These are phyloP conservation scores for Cyclophora albipunctata DNA, from an alignment of 2,888 invertebrate species.

Conservation along the genomic window DNA sequence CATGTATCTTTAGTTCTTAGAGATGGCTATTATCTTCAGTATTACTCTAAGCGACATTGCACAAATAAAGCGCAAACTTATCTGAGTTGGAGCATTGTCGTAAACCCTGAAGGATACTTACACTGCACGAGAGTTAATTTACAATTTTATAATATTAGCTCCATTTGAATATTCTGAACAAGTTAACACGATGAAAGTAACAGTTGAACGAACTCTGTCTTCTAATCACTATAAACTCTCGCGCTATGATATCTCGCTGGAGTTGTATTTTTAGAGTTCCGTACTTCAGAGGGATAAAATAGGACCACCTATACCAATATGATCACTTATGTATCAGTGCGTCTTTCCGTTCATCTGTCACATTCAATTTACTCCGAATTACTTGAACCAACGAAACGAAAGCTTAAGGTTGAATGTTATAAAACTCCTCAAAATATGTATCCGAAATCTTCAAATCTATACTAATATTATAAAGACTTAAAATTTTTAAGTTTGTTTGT, in stretches of 20 bases:
- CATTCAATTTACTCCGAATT: too few relatives aligned
- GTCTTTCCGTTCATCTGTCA: too few relatives aligned
- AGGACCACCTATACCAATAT: too few relatives aligned
- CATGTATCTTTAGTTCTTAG: slow-evolving; percentile 35
- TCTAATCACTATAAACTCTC: slow-evolving; percentile 15
- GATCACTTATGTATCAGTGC: too few relatives aligned
- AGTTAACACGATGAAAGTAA: background rate
- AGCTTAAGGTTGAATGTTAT: too few relatives aligned
- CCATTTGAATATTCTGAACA: slow-evolving; percentile 14
- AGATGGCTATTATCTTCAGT: slow-evolving; percentile 53
- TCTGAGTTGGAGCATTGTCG: slow-evolving; percentile 34
- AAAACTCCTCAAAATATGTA: too few relatives aligned
- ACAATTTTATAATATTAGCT: slow-evolving; percentile 26
- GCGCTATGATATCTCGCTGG: slow-evolving; percentile 5
- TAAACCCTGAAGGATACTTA: slow-evolving; percentile 27
- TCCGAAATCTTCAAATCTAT: too few relatives aligned
- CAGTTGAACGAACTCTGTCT: slow-evolving; percentile 17
- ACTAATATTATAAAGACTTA: too few relatives aligned
- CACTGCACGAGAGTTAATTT: slow-evolving; percentile 26
- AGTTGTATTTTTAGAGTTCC: background rate
- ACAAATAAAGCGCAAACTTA: slow-evolving; percentile 46
- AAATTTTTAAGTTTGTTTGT: too few relatives aligned
- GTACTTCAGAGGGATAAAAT: background rate
- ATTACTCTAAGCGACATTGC: slow-evolving; percentile 52
- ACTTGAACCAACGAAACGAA: too few relatives aligned